phyloP scores from a whole-genome alignment of 1,140 invertebrate genomes.

The Nebria ingens region DNA sequence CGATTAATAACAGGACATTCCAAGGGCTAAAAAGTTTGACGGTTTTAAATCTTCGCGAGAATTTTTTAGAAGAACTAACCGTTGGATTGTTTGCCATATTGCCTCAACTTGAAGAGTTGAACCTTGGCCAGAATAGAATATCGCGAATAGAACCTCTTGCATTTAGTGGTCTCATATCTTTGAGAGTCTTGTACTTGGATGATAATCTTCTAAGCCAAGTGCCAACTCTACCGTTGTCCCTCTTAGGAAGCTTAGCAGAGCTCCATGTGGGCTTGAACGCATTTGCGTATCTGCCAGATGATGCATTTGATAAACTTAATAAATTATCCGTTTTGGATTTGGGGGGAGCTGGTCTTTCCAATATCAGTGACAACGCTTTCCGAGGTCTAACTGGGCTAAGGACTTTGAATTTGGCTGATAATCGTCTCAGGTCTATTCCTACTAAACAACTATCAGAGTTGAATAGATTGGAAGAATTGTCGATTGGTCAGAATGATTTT shows the following conservation, averaged over 20 bases:
- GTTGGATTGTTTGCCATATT: slow-evolving; percentile 64
- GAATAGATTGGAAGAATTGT: slow-evolving; percentile 63
- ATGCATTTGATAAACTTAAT: slow-evolving; percentile 63
- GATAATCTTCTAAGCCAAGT: slow-evolving; percentile 72
- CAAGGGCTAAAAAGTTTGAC: slow-evolving; percentile 64
- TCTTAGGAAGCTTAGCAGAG: slow-evolving; percentile 64
- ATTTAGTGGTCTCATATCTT: slow-evolving; percentile 61
- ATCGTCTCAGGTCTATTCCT: slow-evolving; percentile 61
- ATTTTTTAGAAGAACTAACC: slow-evolving; percentile 68
- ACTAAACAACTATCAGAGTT: slow-evolving; percentile 62
- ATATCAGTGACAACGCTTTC: slow-evolving; percentile 65
- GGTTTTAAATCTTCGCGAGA: slow-evolving; percentile 69
- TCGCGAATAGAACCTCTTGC: slow-evolving; percentile 65
- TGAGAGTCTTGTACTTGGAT: slow-evolving; percentile 71
- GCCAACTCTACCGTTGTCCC: slow-evolving; percentile 58
- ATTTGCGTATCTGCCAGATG: slow-evolving; percentile 59
- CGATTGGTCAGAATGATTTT: slow-evolving; percentile 74
- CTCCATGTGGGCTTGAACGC: slow-evolving; percentile 74
- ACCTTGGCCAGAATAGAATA: slow-evolving; percentile 79
- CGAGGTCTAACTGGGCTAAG: slow-evolving; percentile 60
- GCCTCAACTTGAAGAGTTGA: slow-evolving; percentile 68
- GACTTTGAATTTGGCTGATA: slow-evolving; percentile 66
- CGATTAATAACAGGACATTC: slow-evolving; percentile 67
- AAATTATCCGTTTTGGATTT: slow-evolving; percentile 66
- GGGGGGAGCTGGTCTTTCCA: slow-evolving; percentile 63